Evolutionary conservation across 1,140 invertebrate genomes (phyloP), one percentile per base, ranked within the genome.

Genomic region (Calephelis virginiensis): DNA sequence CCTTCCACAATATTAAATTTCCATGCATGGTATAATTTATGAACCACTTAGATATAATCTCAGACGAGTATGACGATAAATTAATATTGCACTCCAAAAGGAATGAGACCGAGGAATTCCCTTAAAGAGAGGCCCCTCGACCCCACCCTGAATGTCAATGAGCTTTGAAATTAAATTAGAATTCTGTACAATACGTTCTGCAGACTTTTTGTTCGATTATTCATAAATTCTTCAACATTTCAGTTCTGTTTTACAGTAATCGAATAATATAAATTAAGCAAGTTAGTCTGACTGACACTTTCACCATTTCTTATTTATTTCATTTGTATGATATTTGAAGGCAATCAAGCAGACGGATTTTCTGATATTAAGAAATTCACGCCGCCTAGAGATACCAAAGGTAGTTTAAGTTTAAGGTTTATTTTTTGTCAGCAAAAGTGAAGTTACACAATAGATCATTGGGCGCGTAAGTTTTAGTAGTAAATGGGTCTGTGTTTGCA

Each of bases 121-220:
- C 49, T 50, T 14, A 14, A 14, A 50, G 49, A n/a, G n/a, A n/a
- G 14, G 49, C n/a, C 49, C 49, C 49, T 50, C 49, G 14, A 50
- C 49, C 13, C 6, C 49, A 53, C 8, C 9, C 49, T 53, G 49
- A 53, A 53, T 53, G 49, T 53, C 49, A 53, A 53, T 53, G 49
- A 53, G 49, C 49, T 53, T 53, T 13, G 49, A 17, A 53, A 53
- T 53, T 53, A 53, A 53, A 53, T 53, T 53, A 14, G 14, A 53
- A 53, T 53, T 53, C 49, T 53, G 14, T 17, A 53, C 49, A 53
- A 53, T 17, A 53, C 49, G 14, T 53, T 53, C 14, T 53, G 17
- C 49, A 53, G 49, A 53, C 14, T 53, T 53, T 53, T 53, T 53
- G 49, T 53, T 53, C 49, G 17, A 53, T 53, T 53, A 53, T 53